A percentile compares a stretch with the other conserved stretches of the same genome.
Evolutionary conservation across 2,113 vertebrate genomes (phyloP).

Genomic region (Hippotragus niger): DNA sequence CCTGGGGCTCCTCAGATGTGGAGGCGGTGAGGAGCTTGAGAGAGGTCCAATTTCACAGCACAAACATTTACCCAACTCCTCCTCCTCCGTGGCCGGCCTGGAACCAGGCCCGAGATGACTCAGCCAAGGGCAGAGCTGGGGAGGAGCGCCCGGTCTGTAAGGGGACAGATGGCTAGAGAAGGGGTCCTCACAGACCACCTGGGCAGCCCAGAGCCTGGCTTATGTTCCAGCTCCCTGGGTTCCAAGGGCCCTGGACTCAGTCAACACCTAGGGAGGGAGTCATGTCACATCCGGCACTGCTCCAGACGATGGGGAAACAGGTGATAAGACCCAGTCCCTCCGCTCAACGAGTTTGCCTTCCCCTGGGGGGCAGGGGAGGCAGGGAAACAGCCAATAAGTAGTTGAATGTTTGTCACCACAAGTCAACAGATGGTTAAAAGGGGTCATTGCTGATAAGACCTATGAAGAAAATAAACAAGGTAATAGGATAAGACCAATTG

Average conservation of each 20-base stretch:
- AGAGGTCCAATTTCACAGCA: slow-evolving; percentile 39
- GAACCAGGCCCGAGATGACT: slow-evolving; percentile 37
- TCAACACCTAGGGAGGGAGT: background rate
- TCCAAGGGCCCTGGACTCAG: background rate
- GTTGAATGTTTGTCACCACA: background rate
- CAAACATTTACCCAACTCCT: slow-evolving; percentile 40
- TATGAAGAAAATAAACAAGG: background rate
- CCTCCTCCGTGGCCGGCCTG: background rate
- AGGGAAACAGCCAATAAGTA: background rate
- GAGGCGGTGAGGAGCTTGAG: background rate
- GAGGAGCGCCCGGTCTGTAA: background rate
- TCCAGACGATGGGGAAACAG: background rate
- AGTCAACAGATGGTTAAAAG: background rate
- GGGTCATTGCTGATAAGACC: background rate
- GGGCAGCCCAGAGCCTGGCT: background rate
- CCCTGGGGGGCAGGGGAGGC: background rate
- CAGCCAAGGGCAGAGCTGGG: slow-evolving; percentile 4
- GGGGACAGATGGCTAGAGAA: background rate
- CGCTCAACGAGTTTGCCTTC: background rate
- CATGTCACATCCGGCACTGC: background rate
- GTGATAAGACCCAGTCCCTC: background rate
- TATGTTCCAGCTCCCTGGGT: background rate
- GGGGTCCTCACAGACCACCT: background rate
- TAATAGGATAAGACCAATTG: background rate
- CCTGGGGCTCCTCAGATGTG: slow-evolving; percentile 48